Base-by-base conservation (phyloP, 2,888 invertebrate species). In the Drosophila nigricruria region DNA sequence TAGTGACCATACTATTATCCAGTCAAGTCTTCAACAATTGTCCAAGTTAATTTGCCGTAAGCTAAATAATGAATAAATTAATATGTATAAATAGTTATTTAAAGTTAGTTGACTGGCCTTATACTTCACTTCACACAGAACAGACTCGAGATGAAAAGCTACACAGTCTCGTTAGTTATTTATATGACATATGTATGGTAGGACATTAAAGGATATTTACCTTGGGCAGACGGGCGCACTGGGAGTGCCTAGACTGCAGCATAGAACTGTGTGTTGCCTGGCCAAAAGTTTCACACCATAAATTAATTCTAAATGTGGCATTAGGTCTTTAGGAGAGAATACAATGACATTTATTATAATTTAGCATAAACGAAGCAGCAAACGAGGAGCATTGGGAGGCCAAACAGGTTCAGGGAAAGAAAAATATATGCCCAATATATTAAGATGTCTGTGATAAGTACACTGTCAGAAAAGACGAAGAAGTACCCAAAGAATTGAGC, bases 321-420 rank as follows among this genome's bases (percentile, higher is more conserved):
- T 74, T 79, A 56, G 79, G 75, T 79, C 67, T 74, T 59, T 60
- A 50, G 70, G 62, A 67, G 47, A 69, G 72, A 75, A 75, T 57
- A 80, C 75, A 82, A 82, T 81, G 88, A 89, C 89, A 89, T 90
- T 88, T 89, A 90, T 88, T 88, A 82, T 90, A 88, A 90, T 88
- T 86, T 88, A 85, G 61, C 69, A 72, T 73, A 67, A 63, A 69
- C 50, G 45, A 70, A 73, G 43, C 42, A 32, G 49, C 56, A 32
- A 71, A 76, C 30, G 38, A 49, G 52, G 1, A 18, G 27, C 20
- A 59, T 27, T 66, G 36, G 43, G 42, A 50, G 66, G 40, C 32
- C 64, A 59, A 25, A 50, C 34, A 43, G 23, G 38, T 30, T 53
- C 47, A 10, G 42, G 40, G 63, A 49, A n/a, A 74, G 43, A n/a